Conservation (phyloP, 2,888 invertebrate species). For the Holacanthella duospinosa region DNA sequence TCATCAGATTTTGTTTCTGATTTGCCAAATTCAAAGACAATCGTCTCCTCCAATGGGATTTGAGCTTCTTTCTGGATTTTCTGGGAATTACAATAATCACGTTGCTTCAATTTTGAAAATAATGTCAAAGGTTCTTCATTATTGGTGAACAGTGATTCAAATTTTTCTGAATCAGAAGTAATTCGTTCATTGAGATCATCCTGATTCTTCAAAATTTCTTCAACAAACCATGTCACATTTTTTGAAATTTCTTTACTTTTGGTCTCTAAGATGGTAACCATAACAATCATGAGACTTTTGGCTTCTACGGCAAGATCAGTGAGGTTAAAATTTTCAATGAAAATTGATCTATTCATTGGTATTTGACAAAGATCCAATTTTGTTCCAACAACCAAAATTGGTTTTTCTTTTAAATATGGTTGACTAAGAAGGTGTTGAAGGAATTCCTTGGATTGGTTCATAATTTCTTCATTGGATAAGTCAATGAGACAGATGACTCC, state of each 20-base stretch:
- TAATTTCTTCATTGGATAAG: neutral
- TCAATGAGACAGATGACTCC: neutral
- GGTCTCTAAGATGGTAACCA: neutral
- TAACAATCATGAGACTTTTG: neutral
- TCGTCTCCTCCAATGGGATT: too few relatives aligned
- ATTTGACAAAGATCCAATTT: neutral
- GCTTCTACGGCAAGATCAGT: neutral
- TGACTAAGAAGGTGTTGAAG: neutral
- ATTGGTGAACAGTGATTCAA: too few relatives aligned
- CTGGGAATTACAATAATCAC: too few relatives aligned
- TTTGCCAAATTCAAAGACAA: too few relatives aligned
- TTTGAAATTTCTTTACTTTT: neutral
- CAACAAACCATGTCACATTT: neutral
- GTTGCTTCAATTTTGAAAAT: too few relatives aligned
- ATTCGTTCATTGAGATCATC: neutral
- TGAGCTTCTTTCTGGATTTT: too few relatives aligned
- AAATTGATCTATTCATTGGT: neutral
- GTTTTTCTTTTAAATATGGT: neutral
- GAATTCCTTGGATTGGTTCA: neutral
- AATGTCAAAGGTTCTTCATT: too few relatives aligned
- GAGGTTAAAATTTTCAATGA: neutral
- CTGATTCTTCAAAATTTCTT: neutral
- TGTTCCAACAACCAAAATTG: neutral
- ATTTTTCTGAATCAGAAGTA: neutral
- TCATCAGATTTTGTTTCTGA: too few relatives aligned